Percentiles rank a stretch among this genome's conserved stretches.
These are phyloP conservation scores for Bimastos eiseni DNA, from an alignment of 2,888 invertebrate genomes.

Conservation along the genomic window DNA sequence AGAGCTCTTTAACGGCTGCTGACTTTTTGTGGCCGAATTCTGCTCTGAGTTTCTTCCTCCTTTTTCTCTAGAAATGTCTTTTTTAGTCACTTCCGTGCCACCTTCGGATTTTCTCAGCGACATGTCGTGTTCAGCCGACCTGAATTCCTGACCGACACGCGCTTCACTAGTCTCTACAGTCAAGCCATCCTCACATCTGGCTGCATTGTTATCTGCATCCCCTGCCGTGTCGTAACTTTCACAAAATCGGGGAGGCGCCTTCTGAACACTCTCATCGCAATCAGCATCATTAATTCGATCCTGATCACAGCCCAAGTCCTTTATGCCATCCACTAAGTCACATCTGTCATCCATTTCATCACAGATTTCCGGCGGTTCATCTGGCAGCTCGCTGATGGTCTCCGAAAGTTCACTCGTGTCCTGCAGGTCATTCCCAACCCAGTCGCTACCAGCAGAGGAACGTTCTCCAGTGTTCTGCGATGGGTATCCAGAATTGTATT, in stretches of 20 bases:
- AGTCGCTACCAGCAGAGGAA: neutral
- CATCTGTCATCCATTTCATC: neutral
- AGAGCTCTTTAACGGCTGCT: constrained; percentile 52
- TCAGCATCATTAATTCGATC: neutral
- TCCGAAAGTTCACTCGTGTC: neutral
- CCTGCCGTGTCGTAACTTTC: neutral
- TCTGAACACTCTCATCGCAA: neutral
- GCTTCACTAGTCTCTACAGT: neutral
- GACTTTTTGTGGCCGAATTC: neutral
- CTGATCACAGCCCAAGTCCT: neutral
- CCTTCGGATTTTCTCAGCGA: neutral
- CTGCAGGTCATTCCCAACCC: neutral
- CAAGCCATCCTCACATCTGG: neutral
- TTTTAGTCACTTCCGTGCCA: neutral
- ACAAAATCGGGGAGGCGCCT: neutral
- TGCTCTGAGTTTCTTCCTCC: constrained; percentile 18
- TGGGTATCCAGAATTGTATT: constrained; percentile 27
- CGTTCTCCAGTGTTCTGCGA: neutral
- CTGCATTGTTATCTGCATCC: neutral
- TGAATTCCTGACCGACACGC: neutral
- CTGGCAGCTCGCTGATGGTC: neutral
- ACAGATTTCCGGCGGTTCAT: neutral
- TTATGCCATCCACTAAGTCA: neutral
- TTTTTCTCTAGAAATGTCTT: neutral
- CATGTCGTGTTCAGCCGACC: neutral